Percentiles rank a stretch among this genome's conserved stretches.
These are phyloP conservation scores for Laupala kohalensis DNA, from an alignment of 1,140 invertebrate species.

Conservation along the genomic window DNA sequence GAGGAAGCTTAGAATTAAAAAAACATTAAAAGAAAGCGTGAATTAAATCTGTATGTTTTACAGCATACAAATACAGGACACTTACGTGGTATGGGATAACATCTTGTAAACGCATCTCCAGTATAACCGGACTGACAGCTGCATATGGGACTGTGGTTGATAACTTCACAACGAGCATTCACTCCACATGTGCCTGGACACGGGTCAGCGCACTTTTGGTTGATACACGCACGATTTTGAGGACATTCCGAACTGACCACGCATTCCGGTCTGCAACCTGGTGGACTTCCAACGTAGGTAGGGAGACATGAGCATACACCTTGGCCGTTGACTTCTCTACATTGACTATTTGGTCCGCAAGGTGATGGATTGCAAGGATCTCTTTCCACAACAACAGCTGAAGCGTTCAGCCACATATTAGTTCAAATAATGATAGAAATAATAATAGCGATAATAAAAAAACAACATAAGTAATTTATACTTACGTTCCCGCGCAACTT, in stretches of 20 bases:
- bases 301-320: constrained; percentile 53
- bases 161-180: constrained; percentile 36
- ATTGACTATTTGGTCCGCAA: constrained; percentile 28
- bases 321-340: constrained; percentile 23
- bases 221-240: constrained; percentile 30
- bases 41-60: not conserved
- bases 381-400: constrained; percentile 21
- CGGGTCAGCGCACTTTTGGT: constrained; percentile 37
- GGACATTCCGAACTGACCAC: constrained; percentile 39
- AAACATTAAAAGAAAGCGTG: not conserved
- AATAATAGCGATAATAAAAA: constrained; percentile 21
- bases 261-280: constrained; percentile 34
- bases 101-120: constrained; percentile 38
- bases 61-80: not conserved
- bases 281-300: constrained; percentile 65
- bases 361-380: constrained; percentile 23
- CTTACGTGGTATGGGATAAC: constrained; percentile 33
- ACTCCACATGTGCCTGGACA: constrained; percentile 40
- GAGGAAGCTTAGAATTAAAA: not conserved
- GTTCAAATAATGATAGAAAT: no score
- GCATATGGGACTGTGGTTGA: constrained; percentile 37
- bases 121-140: constrained; percentile 30
- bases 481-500: constrained; percentile 28
- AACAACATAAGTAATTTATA: constrained; percentile 19
- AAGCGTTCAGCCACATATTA: constrained; percentile 19